Percentiles rank a stretch among this genome's conserved stretches.
These are phyloP conservation scores for Tinea pellionella DNA, from an alignment of 2,888 invertebrate genomes.

Conservation along the genomic window DNA sequence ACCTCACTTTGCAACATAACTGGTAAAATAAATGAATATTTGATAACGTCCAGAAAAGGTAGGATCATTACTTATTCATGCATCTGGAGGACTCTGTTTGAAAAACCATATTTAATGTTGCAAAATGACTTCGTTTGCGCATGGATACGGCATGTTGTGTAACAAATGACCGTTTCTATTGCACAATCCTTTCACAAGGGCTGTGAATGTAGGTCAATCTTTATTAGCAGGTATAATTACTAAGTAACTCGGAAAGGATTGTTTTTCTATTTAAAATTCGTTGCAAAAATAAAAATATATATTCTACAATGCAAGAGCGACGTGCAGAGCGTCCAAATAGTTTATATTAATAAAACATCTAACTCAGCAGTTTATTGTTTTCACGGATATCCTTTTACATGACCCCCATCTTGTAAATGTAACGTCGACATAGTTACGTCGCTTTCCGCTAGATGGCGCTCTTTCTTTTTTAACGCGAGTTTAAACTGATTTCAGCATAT, in stretches of 20 bases:
- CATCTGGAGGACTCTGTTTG: background rate
- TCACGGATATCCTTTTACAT: background rate
- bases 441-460: background rate
- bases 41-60: background rate
- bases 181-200: constrained; percentile 72
- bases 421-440: background rate
- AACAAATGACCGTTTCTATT: constrained; percentile 70
- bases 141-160: constrained; percentile 63
- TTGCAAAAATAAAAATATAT: background rate
- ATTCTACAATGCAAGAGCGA: background rate
- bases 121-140: constrained; percentile 58
- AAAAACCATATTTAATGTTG: constrained; percentile 27
- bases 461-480: background rate
- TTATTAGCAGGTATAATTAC: constrained; percentile 44
- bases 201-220: constrained; percentile 68
- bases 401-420: background rate
- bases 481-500: background rate
- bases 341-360: background rate
- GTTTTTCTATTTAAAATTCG: background rate
- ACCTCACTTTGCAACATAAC: background rate
- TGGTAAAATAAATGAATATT: background rate
- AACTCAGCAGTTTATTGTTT: background rate
- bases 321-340: background rate
- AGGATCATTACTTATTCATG: background rate
- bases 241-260: constrained; percentile 18